phyloP scores from a whole-genome alignment of 2,888 invertebrate genomes.

The Nesidiocoris tenuis region DNA sequence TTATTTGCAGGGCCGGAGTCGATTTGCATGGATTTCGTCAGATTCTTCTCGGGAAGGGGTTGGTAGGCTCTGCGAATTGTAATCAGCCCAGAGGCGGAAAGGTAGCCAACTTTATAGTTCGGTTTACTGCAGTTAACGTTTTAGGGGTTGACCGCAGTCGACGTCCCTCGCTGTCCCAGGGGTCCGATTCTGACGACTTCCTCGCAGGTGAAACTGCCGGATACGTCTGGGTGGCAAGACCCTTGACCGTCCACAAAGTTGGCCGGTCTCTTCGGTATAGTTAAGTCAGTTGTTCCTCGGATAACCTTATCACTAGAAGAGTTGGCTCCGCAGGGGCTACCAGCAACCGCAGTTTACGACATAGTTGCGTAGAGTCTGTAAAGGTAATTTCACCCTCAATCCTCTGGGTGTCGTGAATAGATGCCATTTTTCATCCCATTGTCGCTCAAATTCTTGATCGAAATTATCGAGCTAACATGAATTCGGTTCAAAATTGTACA shows the following conservation, averaged over 20 bases:
- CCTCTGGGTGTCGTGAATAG: no score
- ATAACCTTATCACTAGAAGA: not conserved
- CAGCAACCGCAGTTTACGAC: not conserved
- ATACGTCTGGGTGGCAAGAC: not conserved
- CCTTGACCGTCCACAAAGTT: not conserved
- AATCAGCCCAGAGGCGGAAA: not conserved
- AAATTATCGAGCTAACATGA: no score
- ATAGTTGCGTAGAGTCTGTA: not conserved
- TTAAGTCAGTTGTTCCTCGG: not conserved
- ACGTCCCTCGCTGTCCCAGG: not conserved
- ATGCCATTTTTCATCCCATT: no score
- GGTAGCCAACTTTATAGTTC: not conserved
- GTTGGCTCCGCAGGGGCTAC: not conserved
- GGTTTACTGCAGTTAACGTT: not conserved
- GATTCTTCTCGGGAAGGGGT: no score
- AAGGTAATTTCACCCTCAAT: no score
- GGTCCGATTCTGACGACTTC: not conserved
- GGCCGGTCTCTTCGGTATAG: not conserved
- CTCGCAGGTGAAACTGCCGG: not conserved
- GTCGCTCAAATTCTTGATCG: no score
- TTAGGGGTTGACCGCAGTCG: not conserved
- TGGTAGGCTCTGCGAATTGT: not conserved
- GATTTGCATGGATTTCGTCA: no score
- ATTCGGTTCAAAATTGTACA: no score
- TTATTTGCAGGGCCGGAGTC: no score